These are phyloP conservation scores for Synergus laeviventris DNA, from an alignment of 2,888 invertebrate genomes.

Conservation along the genomic window DNA sequence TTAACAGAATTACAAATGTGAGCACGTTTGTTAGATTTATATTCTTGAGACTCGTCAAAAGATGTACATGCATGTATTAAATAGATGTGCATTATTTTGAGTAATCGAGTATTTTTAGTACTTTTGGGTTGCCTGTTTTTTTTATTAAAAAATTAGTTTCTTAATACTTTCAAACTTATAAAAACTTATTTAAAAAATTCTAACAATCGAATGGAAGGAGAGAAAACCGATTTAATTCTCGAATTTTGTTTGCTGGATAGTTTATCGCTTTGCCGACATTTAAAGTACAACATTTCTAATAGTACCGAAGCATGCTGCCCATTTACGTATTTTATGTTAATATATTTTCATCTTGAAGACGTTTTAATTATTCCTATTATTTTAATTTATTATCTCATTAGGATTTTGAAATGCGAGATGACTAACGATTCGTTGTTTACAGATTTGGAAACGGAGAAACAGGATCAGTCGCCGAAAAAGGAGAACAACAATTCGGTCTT, in stretches of 20 bases:
- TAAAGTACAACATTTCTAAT: background rate
- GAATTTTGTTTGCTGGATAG: background rate
- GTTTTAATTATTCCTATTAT: background rate
- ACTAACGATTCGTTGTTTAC: conserved; percentile 40
- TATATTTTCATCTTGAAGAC: conserved; percentile 14
- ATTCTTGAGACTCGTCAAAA: conserved; percentile 7
- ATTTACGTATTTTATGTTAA: background rate
- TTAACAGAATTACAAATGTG: conserved; percentile 7
- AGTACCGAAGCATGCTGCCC: conserved; percentile 45
- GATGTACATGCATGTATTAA: conserved; percentile 5
- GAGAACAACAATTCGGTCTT: conserved; percentile 72
- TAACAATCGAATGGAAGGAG: background rate
- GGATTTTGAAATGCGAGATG: background rate
- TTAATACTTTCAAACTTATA: background rate
- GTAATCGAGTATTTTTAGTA: conserved; percentile 3
- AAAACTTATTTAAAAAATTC: background rate
- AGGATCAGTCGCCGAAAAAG: conserved; percentile 53
- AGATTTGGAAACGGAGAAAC: conserved; percentile 49
- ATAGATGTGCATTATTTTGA: conserved; percentile 33
- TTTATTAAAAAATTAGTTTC: background rate
- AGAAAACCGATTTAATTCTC: background rate
- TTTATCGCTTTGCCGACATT: background rate
- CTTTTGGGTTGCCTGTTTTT: background rate
- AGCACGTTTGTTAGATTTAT: conserved; percentile 32
- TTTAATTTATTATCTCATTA: background rate